Evolutionary conservation across 2,888 invertebrate genomes (phyloP).

Genomic region (Phalera bucephala): DNA sequence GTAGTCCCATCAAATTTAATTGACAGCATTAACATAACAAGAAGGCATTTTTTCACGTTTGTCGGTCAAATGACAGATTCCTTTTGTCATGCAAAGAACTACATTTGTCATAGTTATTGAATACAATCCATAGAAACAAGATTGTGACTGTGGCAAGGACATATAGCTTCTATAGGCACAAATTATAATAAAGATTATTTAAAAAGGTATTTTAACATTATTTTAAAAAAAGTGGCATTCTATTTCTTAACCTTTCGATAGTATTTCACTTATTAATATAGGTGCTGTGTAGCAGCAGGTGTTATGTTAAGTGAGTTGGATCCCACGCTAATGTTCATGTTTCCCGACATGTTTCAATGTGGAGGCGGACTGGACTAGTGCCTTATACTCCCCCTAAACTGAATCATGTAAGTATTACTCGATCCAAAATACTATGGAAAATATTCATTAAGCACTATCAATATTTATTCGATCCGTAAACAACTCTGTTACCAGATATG

Average conservation of each 20-base stretch:
- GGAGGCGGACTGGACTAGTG: slow-evolving; percentile 47
- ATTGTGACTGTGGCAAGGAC: slow-evolving; percentile 39
- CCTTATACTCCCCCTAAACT: slow-evolving; percentile 33
- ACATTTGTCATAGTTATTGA: slow-evolving; percentile 58
- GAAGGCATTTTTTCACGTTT: slow-evolving; percentile 48
- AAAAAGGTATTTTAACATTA: too few relatives aligned
- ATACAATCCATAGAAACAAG: slow-evolving; percentile 40
- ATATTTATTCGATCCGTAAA: slow-evolving; percentile 11
- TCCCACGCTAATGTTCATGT: slow-evolving; percentile 52
- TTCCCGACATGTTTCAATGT: slow-evolving; percentile 37
- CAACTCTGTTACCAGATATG: slow-evolving; percentile 48
- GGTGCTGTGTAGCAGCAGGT: slow-evolving; percentile 39
- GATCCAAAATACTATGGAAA: slow-evolving; percentile 9
- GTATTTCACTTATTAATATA: slow-evolving; percentile 12
- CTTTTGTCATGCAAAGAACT: slow-evolving; percentile 64
- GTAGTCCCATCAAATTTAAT: slow-evolving; percentile 39
- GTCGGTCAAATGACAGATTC: slow-evolving; percentile 50
- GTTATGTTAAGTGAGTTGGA: slow-evolving; percentile 42
- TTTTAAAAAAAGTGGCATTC: too few relatives aligned
- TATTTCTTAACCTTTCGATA: slow-evolving; percentile 55
- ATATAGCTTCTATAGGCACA: too few relatives aligned
- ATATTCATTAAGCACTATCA: slow-evolving; percentile 7
- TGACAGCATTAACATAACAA: slow-evolving; percentile 60
- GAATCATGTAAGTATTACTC: slow-evolving; percentile 20
- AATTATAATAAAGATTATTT: too few relatives aligned